Conservation (phyloP, 2,113 vertebrate genomes). For the Myiagra hebetior region DNA sequence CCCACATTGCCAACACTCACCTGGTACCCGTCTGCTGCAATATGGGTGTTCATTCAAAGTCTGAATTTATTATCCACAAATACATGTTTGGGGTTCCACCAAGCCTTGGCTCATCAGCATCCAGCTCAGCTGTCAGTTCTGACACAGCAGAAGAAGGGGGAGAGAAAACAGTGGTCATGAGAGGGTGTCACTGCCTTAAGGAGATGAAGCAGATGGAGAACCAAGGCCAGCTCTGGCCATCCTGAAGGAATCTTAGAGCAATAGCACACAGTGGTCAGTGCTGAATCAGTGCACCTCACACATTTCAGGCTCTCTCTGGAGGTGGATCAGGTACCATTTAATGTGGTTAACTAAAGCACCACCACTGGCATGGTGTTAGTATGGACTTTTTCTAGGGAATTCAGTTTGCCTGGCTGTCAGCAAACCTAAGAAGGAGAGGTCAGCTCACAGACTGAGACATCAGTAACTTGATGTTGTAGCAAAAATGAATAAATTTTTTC, state of each 20-base stretch:
- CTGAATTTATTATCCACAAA: slow-evolving; percentile 31
- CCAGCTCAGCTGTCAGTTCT: not conserved
- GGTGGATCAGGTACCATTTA: not conserved
- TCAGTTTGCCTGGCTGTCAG: not conserved
- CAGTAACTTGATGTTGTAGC: not conserved
- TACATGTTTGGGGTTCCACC: not conserved
- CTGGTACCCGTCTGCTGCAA: not conserved
- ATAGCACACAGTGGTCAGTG: not conserved
- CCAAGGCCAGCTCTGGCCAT: not conserved
- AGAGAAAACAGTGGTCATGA: not conserved
- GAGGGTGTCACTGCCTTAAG: not conserved
- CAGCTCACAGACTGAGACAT: not conserved
- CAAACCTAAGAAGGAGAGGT: not conserved
- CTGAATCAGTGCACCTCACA: not conserved
- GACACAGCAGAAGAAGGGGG: not conserved
- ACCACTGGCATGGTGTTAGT: not conserved
- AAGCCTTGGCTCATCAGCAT: not conserved
- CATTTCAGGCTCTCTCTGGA: not conserved
- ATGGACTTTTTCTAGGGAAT: not conserved
- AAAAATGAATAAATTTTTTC: not conserved
- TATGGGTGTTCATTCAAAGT: slow-evolving; percentile 15
- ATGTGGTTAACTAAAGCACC: not conserved
- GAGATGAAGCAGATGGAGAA: not conserved
- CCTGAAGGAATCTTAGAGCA: not conserved
- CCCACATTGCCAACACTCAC: slow-evolving; percentile 20